These are phyloP conservation scores for Torymus auratus DNA, from an alignment of 2,888 invertebrate genomes.

Conservation along the genomic window DNA sequence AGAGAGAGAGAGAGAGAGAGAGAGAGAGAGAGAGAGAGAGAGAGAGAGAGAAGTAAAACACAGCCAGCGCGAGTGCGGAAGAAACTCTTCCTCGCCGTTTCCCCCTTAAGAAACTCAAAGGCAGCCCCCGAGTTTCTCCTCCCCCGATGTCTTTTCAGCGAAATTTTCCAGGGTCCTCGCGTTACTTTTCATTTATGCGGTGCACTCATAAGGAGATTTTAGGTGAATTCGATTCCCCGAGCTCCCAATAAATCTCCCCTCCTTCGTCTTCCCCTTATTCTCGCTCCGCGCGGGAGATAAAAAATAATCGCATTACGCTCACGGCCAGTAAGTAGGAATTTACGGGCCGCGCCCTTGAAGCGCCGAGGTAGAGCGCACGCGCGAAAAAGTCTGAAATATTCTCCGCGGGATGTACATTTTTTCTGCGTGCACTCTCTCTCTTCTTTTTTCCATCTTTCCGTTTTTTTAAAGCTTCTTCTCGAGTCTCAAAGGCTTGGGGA, in stretches of 20 bases:
- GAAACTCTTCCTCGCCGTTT: no score
- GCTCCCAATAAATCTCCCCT: constrained; percentile 54
- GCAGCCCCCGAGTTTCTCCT: constrained; percentile 16
- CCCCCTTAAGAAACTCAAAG: constrained; percentile 8
- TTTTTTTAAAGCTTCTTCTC: not conserved
- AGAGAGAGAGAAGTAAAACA: no score
- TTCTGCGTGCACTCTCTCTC: no score
- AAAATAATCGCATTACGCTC: constrained; percentile 59
- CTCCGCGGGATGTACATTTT: constrained; percentile 33
- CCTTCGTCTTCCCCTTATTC: constrained; percentile 18
- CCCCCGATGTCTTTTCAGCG: constrained; percentile 28
- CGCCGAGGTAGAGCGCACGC: not conserved
- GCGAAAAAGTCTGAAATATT: constrained; percentile 46
- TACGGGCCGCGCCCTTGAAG: constrained; percentile 49
- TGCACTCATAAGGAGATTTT: constrained; percentile 58
- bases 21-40: not conserved
- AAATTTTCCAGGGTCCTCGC: constrained; percentile 11
- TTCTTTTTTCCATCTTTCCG: constrained; percentile 1
- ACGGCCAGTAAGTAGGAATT: constrained; percentile 58
- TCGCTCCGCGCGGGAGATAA: constrained; percentile 46
- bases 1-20: not conserved
- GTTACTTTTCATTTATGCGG: constrained; percentile 58
- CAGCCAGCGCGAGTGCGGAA: no score
- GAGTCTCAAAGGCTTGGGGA: not conserved
- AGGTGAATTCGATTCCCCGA: constrained; percentile 56